These are phyloP conservation scores for Ariolimax columbianus DNA, from an alignment of 2,888 invertebrate genomes.

Conservation along the genomic window DNA sequence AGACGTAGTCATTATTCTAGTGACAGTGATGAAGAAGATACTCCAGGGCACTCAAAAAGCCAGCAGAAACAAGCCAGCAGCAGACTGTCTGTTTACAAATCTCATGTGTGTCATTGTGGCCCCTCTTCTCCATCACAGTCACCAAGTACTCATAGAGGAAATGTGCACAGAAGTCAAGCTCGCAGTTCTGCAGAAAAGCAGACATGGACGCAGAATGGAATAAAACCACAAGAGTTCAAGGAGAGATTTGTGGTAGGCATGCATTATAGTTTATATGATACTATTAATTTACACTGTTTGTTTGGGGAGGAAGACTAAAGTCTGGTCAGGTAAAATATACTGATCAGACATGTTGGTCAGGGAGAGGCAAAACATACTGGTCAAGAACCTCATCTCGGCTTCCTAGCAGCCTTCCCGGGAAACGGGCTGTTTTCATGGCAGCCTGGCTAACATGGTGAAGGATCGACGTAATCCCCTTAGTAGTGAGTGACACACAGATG, in stretches of 20 bases:
- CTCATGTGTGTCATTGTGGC: conserved; percentile 4
- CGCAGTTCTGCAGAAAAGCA: background rate
- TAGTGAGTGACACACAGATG: no score
- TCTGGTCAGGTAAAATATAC: no score
- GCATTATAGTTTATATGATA: background rate
- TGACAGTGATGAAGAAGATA: conserved; percentile 70
- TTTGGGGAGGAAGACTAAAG: no score
- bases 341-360: no score
- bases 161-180: background rate
- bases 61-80: conserved; percentile 8
- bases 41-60: background rate
- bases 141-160: background rate
- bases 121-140: conserved; percentile 33
- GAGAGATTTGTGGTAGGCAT: conserved; percentile 68
- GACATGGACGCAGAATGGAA: conserved; percentile 55
- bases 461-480: no score
- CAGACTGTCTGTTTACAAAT: background rate
- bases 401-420: no score
- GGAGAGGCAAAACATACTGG: no score
- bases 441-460: no score
- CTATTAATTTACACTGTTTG: no score
- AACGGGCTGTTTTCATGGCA: no score
- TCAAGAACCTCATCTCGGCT: no score
- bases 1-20: conserved; percentile 72
- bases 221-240: conserved; percentile 68